Percentiles rank a stretch among this genome's conserved stretches.
Conservation (phyloP, 2,888 invertebrate genomes). For the Oligia fasciuncula region DNA sequence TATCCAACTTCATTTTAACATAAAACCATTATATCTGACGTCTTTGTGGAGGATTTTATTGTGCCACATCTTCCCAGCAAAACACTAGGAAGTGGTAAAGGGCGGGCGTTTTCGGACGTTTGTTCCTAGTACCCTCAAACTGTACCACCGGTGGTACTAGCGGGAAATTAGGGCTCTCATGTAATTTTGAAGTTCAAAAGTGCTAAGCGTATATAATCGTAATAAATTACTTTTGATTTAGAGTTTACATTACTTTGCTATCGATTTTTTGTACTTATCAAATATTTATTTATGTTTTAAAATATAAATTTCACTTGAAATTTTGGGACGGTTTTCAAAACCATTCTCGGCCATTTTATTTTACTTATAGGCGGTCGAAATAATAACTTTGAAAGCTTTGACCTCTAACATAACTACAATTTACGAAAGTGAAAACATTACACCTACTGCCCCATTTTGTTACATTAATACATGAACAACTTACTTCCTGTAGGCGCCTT, state of each 20-base stretch:
- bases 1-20: neutral
- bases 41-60: neutral
- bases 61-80: neutral
- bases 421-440: conserved; percentile 28
- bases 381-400: conserved; percentile 35
- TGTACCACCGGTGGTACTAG: no score
- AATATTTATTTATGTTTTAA: neutral
- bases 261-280: neutral
- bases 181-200: neutral
- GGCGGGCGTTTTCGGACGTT: neutral
- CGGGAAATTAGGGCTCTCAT: neutral
- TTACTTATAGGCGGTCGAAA: conserved; percentile 11
- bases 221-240: neutral
- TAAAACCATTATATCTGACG: neutral
- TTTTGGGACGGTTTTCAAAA: conserved; percentile 14
- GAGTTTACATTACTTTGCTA: neutral
- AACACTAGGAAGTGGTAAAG: neutral
- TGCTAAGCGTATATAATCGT: neutral
- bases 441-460: conserved; percentile 19
- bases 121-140: no score
- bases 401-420: conserved; percentile 30
- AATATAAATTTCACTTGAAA: neutral
- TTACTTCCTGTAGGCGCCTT: conserved; percentile 36
- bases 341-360: neutral
- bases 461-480: conserved; percentile 40